Evolutionary conservation across 2,113 vertebrate species (phyloP).

Genomic region (Varanus salvator): DNA sequence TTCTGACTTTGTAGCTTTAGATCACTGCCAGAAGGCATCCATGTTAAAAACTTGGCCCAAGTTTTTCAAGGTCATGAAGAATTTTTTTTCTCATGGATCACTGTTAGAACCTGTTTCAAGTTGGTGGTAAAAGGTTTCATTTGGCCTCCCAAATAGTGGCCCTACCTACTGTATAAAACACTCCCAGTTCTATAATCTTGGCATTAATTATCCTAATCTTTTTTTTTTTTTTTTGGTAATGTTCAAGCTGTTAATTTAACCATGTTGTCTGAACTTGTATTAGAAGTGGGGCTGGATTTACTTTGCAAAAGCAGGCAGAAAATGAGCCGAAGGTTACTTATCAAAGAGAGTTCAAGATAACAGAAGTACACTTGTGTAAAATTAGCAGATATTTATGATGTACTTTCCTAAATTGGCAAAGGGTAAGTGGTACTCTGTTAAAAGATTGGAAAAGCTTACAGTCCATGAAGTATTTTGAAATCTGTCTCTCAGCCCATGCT

Average conservation of each 20-base stretch:
- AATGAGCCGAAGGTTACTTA: conserved; percentile 67
- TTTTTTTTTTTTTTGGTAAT: conserved; percentile 69
- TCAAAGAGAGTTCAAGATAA: conserved; percentile 73
- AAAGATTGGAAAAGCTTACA: conserved; percentile 29
- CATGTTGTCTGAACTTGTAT: conserved; percentile 79
- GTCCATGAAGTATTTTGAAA: conserved; percentile 26
- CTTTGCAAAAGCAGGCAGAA: conserved; percentile 75
- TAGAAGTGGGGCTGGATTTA: conserved; percentile 76
- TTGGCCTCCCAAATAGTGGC: conserved; percentile 78
- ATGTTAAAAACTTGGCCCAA: conserved; percentile 37
- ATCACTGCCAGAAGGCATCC: conserved; percentile 10
- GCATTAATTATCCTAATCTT: conserved; percentile 81
- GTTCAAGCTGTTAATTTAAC: conserved; percentile 79
- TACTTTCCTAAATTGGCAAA: conserved; percentile 36
- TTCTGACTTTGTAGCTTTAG: background rate
- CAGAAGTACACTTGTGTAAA: conserved; percentile 19
- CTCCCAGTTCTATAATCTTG: conserved; percentile 78
- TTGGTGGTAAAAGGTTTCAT: conserved; percentile 74
- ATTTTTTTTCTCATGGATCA: conserved; percentile 45
- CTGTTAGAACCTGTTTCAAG: conserved; percentile 72
- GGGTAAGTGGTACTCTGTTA: conserved; percentile 7
- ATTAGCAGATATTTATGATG: background rate
- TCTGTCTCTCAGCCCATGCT: background rate
- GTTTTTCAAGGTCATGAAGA: conserved; percentile 36
- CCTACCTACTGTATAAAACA: conserved; percentile 77